Evolutionary conservation across 2,113 vertebrate genomes (phyloP), one percentile per base, ranked within the genome.

Genomic region (Hippopotamus amphibius): DNA sequence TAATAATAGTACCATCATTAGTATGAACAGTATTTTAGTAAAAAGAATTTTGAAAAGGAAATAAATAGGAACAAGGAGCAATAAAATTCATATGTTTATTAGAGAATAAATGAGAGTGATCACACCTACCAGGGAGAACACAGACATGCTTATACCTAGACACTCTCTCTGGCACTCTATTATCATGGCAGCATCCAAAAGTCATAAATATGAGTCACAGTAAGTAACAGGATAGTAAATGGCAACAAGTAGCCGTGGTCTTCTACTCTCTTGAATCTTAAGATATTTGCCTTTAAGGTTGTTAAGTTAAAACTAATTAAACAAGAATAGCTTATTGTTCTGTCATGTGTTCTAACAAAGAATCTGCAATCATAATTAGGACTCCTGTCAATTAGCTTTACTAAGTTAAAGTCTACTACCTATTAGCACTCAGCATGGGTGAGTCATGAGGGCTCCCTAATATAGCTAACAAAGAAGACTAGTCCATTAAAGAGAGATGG

Each of bases 221-320:
- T 41, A 88, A 84, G 37, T 74, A 77, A 92, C 3, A 88, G 6
- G 6, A 76, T 4, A 80, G 33, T 65, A 85, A 59, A 74, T 55
- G 21, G 41, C 57, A 88, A 80, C 43, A 85, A 33, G 94, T 88
- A 71, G 14, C 19, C 19, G 50, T 95, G 21, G 3, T 33, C n/a
- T 53, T 68, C 19, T 10, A 50, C 50, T 83, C n/a, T 65, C 28
- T 16, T 65, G n/a, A 93, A 92, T 93, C 10, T 50, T 87, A 87
- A 89, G 46, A 57, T 65, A 59, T 94, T 94, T 87, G 79, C 43
- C 72, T 81, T 95, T 97, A 80, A 91, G 59, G 2, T 33, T 88
- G 28, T 21, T 93, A 83, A 66, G 43, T 65, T 65, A 95, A 94
- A 95, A 83, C 68, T 80, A 94, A 95, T 90, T 71, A 74, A 79